Base-by-base conservation (phyloP, 2,797 vertebrate species). In the Pseudochaenichthys georgianus region DNA sequence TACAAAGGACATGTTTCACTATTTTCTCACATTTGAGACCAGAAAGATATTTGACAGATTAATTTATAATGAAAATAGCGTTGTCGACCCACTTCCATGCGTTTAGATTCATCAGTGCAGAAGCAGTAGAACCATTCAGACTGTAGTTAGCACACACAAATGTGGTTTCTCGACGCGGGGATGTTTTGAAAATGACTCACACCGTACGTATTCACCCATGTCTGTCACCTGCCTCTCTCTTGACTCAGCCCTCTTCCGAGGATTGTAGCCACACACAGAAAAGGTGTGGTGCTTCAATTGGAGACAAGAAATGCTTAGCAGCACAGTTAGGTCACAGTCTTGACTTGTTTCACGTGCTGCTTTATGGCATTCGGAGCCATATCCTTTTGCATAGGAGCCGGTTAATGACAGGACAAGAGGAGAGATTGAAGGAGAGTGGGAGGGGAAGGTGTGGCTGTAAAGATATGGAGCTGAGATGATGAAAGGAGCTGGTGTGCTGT, bases 391-490 rank as follows among this genome's bases (percentile, higher is more conserved):
- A 83, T 78, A 53, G 72, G 61, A 75, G 76, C 55, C 75, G 59
- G 76, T 84, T 92, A 88, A 91, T 87, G 87, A 88, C 74, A 83
- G 82, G 84, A 83, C 68, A 45, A 68, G 75, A 17, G 43, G 54
- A 52, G 11, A 74, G 77, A 86, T 17, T 82, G 10, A 43, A 83
- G 80, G 75, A 42, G 78, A 78, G 80, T 85, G 75, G 82, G 84
- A 82, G 86, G 75, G 78, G 64, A 89, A 88, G 89, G 88, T 80
- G 85, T 85, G 84, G 81, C 83, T 67, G 48, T 87, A 84, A 87
- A 91, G 90, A 78, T 91, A 86, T 86, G 81, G 75, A 73, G 76
- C 77, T 73, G 59, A 62, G 41, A 66, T 78, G 83, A 92, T 89
- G 86, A 90, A 88, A 90, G 78, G 80, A 81, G 73, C 50, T 42